A percentile compares a stretch with the other conserved stretches of the same genome.
These are phyloP conservation scores for Melangyna quadrimaculata DNA, from an alignment of 2,888 invertebrate species.

Conservation along the genomic window DNA sequence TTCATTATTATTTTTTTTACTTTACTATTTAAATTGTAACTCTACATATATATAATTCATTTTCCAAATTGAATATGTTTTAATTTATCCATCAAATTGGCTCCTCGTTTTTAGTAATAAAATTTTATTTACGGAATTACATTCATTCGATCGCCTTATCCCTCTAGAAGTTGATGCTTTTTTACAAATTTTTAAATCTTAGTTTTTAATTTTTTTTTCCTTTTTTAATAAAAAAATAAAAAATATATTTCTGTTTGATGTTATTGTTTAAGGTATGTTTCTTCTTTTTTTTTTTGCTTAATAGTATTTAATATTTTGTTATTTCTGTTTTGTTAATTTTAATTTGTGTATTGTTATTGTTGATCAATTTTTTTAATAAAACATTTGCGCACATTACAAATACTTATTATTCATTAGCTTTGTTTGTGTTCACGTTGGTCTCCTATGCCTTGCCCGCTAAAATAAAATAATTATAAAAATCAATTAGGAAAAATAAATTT, in stretches of 20 bases:
- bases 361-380: constrained; percentile 44
- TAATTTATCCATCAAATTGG: constrained; percentile 29
- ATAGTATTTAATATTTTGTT: constrained; percentile 41
- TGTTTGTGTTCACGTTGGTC: constrained; percentile 37
- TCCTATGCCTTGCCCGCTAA: constrained; percentile 54
- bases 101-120: constrained; percentile 40
- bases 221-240: constrained; percentile 69
- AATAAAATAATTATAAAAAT: constrained; percentile 50
- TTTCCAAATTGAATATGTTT: constrained; percentile 42
- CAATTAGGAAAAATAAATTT: constrained; percentile 48
- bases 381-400: constrained; percentile 54
- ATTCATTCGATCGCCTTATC: constrained; percentile 59
- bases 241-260: constrained; percentile 68
- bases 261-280: constrained; percentile 66
- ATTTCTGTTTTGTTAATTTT: constrained; percentile 9
- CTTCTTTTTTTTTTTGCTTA: constrained; percentile 46
- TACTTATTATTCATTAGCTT: constrained; percentile 11
- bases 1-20: constrained; percentile 54
- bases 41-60: constrained; percentile 40
- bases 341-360: constrained; percentile 3
- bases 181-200: constrained; percentile 51
- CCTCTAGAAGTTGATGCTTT: constrained; percentile 48
- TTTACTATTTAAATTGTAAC: constrained; percentile 45
- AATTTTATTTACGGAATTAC: constrained; percentile 55
- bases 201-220: constrained; percentile 61